Evolutionary conservation across 2,113 vertebrate genomes (phyloP).

Genomic region (Ceyx melanurus): DNA sequence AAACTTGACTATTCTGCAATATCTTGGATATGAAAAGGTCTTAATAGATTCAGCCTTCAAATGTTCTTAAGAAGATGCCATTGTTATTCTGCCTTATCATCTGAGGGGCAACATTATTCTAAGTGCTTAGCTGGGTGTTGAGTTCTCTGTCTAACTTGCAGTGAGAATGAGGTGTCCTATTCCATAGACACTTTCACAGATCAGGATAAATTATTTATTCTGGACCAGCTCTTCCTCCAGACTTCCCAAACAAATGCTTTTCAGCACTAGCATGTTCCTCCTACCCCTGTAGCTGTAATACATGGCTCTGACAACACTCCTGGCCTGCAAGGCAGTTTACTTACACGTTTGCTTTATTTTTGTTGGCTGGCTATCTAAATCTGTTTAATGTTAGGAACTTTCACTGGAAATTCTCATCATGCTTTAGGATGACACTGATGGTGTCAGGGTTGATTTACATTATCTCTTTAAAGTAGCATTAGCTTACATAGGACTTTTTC

Average conservation of each 20-base stretch:
- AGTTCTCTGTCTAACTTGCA: not conserved
- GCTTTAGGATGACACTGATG: conserved; percentile 38
- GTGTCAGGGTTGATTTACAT: conserved; percentile 43
- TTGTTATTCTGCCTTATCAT: not conserved
- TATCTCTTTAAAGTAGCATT: conserved; percentile 53
- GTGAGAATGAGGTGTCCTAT: not conserved
- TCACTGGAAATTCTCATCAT: conserved; percentile 34
- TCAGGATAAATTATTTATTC: conserved; percentile 19
- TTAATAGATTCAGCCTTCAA: conserved; percentile 15
- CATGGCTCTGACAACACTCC: conserved; percentile 11
- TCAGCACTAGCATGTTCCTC: not conserved
- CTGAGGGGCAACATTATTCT: not conserved
- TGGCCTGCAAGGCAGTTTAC: conserved; percentile 47
- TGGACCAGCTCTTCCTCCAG: conserved; percentile 13
- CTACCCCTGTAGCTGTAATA: not conserved
- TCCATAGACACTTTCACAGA: conserved; percentile 9
- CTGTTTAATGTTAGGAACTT: conserved; percentile 36
- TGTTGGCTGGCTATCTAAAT: conserved; percentile 8
- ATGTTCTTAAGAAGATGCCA: not conserved
- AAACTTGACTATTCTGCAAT: not conserved
- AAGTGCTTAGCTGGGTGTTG: not conserved
- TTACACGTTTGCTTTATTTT: conserved; percentile 49
- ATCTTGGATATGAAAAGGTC: not conserved
- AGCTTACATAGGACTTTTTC: conserved; percentile 22
- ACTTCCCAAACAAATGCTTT: conserved; percentile 38